A percentile compares a stretch with the other conserved stretches of the same genome.
phyloP scores from a whole-genome alignment of 2,113 vertebrate genomes.

The Galeopterus variegatus region DNA sequence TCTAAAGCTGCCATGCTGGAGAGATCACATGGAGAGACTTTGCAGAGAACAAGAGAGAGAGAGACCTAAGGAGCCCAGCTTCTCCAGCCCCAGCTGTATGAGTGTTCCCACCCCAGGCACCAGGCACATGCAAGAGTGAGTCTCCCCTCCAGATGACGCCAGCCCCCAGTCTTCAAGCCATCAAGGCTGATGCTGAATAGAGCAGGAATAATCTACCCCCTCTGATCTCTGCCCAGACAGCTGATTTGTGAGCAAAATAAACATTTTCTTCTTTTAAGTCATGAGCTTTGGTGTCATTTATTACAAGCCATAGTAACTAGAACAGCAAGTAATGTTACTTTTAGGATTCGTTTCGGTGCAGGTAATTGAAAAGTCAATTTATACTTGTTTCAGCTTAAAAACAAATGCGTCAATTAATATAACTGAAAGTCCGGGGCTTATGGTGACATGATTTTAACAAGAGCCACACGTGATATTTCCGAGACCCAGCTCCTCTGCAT shows the following conservation, averaged over 20 bases:
- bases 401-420: neutral
- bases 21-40: neutral
- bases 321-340: neutral
- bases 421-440: neutral
- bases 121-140: neutral
- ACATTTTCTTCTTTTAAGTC: neutral
- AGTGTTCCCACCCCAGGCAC: neutral
- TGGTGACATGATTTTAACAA: neutral
- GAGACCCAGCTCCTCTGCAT: neutral
- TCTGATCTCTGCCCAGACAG: neutral
- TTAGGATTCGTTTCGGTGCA: neutral
- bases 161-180: neutral
- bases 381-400: slow-evolving; percentile 37
- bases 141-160: neutral
- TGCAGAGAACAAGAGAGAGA: neutral
- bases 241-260: slow-evolving; percentile 7
- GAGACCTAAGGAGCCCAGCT: neutral
- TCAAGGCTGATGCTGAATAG: neutral
- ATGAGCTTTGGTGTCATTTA: neutral
- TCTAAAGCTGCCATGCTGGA: neutral
- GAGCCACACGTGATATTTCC: neutral
- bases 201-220: neutral
- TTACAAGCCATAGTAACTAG: neutral
- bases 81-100: neutral
- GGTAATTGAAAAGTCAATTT: neutral